phyloP scores from a whole-genome alignment of 1,140 invertebrate species.

The Papilio polyxenes region DNA sequence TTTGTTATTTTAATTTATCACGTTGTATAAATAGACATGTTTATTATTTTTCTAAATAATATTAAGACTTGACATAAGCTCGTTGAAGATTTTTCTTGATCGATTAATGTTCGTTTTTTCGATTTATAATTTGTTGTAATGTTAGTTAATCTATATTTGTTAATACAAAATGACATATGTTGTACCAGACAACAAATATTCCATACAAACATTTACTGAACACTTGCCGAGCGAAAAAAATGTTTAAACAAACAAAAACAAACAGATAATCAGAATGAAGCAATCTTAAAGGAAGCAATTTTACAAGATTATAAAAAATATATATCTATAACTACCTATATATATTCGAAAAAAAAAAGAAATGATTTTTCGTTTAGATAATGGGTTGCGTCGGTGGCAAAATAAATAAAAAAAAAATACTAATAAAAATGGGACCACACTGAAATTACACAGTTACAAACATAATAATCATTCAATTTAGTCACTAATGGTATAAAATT shows the following conservation, averaged over 20 bases:
- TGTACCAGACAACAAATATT: neutral
- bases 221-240: conserved; percentile 11
- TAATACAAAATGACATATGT: neutral
- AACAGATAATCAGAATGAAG: conserved; percentile 8
- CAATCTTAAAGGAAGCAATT: neutral
- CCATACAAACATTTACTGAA: conserved; percentile 21
- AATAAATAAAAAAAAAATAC: neutral
- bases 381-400: neutral
- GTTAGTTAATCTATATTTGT: neutral
- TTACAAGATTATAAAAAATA: neutral
- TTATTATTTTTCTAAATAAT: neutral
- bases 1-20: conserved; percentile 22
- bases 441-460: conserved; percentile 13
- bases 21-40: conserved; percentile 20
- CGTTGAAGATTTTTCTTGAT: neutral
- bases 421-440: conserved; percentile 1
- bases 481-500: conserved; percentile 15
- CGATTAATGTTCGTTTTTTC: neutral
- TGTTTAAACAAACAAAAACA: conserved; percentile 1
- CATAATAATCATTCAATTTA: conserved; percentile 19
- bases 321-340: neutral
- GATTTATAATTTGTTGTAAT: neutral
- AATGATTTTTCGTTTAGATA: neutral
- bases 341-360: neutral
- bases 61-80: neutral